Conservation (phyloP, 2,888 invertebrate genomes). For the Drosophila borborema region DNA sequence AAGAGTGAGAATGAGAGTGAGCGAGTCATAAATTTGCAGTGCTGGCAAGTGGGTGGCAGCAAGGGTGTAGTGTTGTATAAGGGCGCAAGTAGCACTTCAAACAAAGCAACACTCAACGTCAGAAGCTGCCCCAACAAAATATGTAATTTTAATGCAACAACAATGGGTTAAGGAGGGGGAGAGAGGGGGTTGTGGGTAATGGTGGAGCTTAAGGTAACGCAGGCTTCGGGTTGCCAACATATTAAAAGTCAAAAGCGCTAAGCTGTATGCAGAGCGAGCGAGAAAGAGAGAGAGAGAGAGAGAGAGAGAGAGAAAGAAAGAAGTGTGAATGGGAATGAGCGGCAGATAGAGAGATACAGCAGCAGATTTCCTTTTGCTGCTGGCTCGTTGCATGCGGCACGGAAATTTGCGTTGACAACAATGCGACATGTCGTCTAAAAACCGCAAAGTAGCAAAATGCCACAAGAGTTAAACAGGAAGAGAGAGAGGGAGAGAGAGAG, state of each 20-base stretch:
- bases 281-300: background rate
- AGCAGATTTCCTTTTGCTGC: slow-evolving; percentile 37
- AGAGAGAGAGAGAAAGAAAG: background rate
- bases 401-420: slow-evolving; percentile 72
- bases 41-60: slow-evolving; percentile 28
- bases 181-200: background rate
- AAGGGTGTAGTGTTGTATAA: slow-evolving; percentile 25
- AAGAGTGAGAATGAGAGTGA: slow-evolving; percentile 7
- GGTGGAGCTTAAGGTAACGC: slow-evolving; percentile 49
- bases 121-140: slow-evolving; percentile 52
- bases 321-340: background rate
- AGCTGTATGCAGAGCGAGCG: slow-evolving; percentile 38
- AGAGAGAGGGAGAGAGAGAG: background rate
- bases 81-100: slow-evolving; percentile 71
- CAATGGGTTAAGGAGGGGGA: slow-evolving; percentile 20
- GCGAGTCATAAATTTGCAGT: slow-evolving; percentile 67
- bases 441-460: slow-evolving; percentile 57
- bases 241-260: slow-evolving; percentile 76
- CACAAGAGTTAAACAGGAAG: slow-evolving; percentile 25
- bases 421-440: slow-evolving; percentile 62
- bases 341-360: slow-evolving; percentile 2
- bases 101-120: slow-evolving; percentile 79
- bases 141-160: slow-evolving; percentile 70
- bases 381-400: slow-evolving; percentile 69
- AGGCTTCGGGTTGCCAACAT: slow-evolving; percentile 64